Evolutionary conservation across 2,113 vertebrate species (phyloP).

Genomic region (Nyctereutes procyonoides): DNA sequence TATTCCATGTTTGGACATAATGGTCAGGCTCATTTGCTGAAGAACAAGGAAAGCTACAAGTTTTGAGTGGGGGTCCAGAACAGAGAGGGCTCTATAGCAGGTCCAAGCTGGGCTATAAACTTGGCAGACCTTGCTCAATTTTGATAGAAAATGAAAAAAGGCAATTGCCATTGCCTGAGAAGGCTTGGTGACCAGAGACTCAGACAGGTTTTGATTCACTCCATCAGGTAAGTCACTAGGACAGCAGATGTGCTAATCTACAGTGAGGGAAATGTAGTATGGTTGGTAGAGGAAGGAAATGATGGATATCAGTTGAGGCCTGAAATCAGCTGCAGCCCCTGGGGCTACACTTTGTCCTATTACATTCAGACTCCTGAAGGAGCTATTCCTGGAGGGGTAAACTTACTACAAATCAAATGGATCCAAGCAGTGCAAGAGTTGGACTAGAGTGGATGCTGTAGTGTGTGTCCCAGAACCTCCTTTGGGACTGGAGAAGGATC

Average conservation of each 20-base stretch:
- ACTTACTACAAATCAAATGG: background rate
- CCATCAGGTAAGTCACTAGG: background rate
- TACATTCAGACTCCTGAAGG: background rate
- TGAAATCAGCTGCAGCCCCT: background rate
- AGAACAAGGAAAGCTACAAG: background rate
- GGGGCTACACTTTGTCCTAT: background rate
- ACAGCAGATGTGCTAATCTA: background rate
- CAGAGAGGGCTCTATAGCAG: background rate
- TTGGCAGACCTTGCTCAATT: background rate
- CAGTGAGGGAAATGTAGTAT: background rate
- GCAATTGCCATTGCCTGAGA: background rate
- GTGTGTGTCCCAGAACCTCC: background rate
- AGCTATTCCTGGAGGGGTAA: background rate
- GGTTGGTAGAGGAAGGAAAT: background rate
- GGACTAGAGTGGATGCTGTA: background rate
- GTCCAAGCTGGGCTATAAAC: background rate
- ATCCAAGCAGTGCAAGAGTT: background rate
- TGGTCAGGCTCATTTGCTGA: background rate
- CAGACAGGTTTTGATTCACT: background rate
- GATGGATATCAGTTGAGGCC: background rate
- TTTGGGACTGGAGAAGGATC: background rate
- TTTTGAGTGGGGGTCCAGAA: background rate
- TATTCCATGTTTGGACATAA: background rate
- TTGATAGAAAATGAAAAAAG: background rate
- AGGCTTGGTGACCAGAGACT: background rate